Conservation (phyloP, 2,113 vertebrate species). For the Sphaerodactylus townsendi region DNA sequence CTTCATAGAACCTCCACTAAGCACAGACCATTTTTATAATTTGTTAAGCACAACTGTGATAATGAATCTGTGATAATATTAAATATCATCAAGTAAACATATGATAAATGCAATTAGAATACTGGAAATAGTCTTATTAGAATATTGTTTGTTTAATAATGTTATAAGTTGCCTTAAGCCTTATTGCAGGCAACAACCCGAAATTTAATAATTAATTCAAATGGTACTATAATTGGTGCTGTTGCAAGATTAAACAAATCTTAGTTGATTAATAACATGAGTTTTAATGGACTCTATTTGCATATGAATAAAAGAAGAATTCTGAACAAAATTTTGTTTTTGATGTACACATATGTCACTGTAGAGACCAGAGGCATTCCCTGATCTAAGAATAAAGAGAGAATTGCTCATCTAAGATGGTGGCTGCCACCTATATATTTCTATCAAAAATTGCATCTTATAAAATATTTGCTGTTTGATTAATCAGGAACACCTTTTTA, state of each 20-base stretch:
- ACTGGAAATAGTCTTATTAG: not conserved
- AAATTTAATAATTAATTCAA: not conserved
- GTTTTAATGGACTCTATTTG: not conserved
- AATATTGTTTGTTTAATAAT: not conserved
- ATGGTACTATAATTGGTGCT: not conserved
- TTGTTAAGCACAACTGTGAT: not conserved
- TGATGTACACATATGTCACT: too few species aligned
- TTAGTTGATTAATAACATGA: not conserved
- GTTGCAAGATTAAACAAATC: not conserved
- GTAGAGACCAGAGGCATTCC: too few species aligned
- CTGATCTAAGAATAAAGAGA: too few species aligned
- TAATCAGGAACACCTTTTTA: too few species aligned
- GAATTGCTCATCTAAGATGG: too few species aligned
- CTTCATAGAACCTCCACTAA: not conserved
- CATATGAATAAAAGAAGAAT: not conserved
- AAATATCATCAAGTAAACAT: not conserved
- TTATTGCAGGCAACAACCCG: not conserved
- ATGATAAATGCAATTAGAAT: not conserved
- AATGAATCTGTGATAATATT: not conserved
- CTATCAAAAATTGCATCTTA: too few species aligned
- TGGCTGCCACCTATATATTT: too few species aligned
- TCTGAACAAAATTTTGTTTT: too few species aligned
- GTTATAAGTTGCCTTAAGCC: not conserved
- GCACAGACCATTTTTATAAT: not conserved
- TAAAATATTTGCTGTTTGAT: too few species aligned